phyloP scores from a whole-genome alignment of 2,113 vertebrate species.

The Merops nubicus region DNA sequence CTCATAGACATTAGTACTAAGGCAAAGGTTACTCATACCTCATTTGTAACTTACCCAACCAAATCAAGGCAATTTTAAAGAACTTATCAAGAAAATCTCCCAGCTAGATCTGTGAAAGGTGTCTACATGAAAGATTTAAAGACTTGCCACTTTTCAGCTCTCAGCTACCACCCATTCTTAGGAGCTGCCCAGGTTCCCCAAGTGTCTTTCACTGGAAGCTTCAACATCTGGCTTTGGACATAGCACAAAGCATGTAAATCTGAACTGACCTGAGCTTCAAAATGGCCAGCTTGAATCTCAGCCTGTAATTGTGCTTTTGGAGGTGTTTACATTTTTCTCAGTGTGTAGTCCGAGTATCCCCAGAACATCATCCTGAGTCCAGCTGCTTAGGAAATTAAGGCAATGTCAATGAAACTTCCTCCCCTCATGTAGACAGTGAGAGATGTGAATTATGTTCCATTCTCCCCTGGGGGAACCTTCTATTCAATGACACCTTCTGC shows the following conservation, averaged over 20 bases:
- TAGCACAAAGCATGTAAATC: not conserved
- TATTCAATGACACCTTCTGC: not conserved
- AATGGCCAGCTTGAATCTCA: not conserved
- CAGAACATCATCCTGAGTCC: not conserved
- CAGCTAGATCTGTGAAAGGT: not conserved
- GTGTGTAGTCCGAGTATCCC: fast-evolving
- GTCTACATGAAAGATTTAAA: not conserved
- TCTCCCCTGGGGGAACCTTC: not conserved
- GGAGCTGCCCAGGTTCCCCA: not conserved
- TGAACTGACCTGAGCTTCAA: not conserved
- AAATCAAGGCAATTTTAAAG: not conserved
- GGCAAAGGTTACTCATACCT: not conserved
- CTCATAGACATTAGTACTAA: not conserved
- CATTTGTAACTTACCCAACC: not conserved
- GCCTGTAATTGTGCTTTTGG: not conserved
- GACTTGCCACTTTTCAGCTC: not conserved
- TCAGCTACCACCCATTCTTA: not conserved
- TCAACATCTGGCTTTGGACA: not conserved
- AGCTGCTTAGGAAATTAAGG: not conserved
- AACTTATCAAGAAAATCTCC: not conserved
- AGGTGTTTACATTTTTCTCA: not conserved
- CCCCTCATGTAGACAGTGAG: no score
- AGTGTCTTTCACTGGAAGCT: not conserved
- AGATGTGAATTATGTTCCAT: fast-evolving
- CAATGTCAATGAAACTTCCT: fast-evolving